Percentiles rank a stretch among this genome's conserved stretches.
phyloP scores from a whole-genome alignment of 2,888 invertebrate species.

The Spodoptera exigua region DNA sequence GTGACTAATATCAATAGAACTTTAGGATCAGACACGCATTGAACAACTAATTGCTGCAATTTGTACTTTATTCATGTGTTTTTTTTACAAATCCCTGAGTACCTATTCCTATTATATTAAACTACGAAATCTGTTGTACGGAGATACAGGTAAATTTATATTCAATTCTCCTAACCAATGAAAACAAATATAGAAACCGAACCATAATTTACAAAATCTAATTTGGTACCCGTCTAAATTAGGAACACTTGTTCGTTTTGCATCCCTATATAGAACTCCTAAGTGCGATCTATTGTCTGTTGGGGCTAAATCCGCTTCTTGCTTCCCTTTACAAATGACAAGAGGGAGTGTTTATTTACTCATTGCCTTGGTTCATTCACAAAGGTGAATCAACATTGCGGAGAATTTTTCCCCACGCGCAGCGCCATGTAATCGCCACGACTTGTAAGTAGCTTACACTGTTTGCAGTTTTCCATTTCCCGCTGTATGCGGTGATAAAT shows the following conservation, averaged over 20 bases:
- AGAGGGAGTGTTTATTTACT: slow-evolving; percentile 18
- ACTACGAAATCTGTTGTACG: too few species aligned
- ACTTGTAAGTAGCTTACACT: slow-evolving; percentile 5
- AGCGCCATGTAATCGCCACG: slow-evolving; percentile 14
- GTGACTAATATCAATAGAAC: slow-evolving; percentile 23
- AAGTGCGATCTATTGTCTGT: slow-evolving; percentile 20
- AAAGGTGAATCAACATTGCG: slow-evolving; percentile 54
- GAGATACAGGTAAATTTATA: too few species aligned
- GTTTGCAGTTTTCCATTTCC: slow-evolving; percentile 24
- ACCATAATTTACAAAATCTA: not conserved
- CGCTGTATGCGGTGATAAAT: slow-evolving; percentile 18
- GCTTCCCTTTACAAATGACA: slow-evolving; percentile 6
- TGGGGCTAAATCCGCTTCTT: slow-evolving; percentile 14
- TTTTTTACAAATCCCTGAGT: too few species aligned
- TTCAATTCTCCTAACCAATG: too few species aligned
- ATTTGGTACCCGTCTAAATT: slow-evolving; percentile 9
- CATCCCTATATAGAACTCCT: slow-evolving; percentile 3
- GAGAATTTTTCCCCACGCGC: slow-evolving; percentile 21
- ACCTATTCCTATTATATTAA: too few species aligned
- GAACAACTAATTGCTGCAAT: too few species aligned
- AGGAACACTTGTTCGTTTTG: not conserved
- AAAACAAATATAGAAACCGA: too few species aligned
- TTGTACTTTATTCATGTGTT: too few species aligned
- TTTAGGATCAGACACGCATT: too few species aligned
- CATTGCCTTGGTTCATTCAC: slow-evolving; percentile 22